Conservation (phyloP, 2,888 invertebrate species). For the Eristalis arbustorum region DNA sequence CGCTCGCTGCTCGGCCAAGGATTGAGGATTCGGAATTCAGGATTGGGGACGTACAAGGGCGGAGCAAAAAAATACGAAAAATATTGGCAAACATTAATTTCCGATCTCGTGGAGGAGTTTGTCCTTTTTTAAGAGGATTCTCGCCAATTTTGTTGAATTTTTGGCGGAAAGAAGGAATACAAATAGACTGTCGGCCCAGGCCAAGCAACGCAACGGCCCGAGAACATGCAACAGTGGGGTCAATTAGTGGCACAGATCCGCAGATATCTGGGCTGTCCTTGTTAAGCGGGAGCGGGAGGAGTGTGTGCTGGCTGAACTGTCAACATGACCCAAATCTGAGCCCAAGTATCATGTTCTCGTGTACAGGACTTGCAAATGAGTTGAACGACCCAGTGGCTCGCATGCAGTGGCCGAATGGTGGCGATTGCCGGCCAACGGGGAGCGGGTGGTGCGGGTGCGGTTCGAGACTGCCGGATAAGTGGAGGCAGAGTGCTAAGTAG, state of each 20-base stretch:
- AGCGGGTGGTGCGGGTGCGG: background rate
- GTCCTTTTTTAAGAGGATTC: conserved; percentile 3
- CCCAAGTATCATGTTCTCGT: conserved; percentile 24
- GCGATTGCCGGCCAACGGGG: background rate
- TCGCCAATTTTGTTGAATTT: conserved; percentile 1
- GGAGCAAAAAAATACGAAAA: background rate
- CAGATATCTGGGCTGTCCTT: background rate
- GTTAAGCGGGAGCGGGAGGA: background rate
- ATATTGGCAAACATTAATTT: conserved; percentile 57
- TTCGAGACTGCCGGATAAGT: conserved; percentile 11
- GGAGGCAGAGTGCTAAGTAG: conserved; percentile 15
- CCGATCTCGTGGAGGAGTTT: conserved; percentile 30
- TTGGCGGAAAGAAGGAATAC: conserved; percentile 31
- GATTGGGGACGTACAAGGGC: background rate
- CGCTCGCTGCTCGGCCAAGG: background rate
- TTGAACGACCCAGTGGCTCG: conserved; percentile 29
- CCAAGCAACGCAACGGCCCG: background rate
- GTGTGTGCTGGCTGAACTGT: conserved; percentile 12
- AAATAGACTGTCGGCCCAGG: conserved; percentile 11
- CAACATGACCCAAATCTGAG: conserved; percentile 54
- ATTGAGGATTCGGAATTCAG: background rate
- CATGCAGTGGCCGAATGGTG: background rate
- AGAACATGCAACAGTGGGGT: conserved; percentile 45
- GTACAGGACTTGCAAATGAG: conserved; percentile 41
- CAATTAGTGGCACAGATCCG: conserved; percentile 40